Percentiles rank a stretch among this genome's conserved stretches.
These are phyloP conservation scores for Chaetodon trifascialis DNA, from an alignment of 2,113 vertebrate species.

Conservation along the genomic window DNA sequence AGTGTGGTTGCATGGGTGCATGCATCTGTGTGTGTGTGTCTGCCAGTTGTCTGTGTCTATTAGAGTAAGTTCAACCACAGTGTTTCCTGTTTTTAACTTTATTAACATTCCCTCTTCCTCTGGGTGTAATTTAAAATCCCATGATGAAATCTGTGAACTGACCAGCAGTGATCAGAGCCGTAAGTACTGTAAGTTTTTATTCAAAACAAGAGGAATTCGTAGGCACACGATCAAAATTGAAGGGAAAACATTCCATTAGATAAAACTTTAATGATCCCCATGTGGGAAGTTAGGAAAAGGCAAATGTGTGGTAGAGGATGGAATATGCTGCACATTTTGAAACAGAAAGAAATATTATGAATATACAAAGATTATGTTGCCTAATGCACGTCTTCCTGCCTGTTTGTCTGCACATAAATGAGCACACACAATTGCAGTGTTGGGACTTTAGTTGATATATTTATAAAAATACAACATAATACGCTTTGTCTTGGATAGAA, in stretches of 20 bases:
- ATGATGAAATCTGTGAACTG: slow-evolving; percentile 44
- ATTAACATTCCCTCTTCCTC: slow-evolving; percentile 54
- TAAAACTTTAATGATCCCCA: slow-evolving; percentile 25
- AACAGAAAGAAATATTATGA: neutral
- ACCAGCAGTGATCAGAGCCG: slow-evolving; percentile 30
- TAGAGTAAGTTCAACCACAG: slow-evolving; percentile 37
- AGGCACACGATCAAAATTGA: slow-evolving; percentile 8
- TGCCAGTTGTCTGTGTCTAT: slow-evolving; percentile 37
- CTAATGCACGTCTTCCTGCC: neutral
- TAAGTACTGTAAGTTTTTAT: slow-evolving; percentile 24
- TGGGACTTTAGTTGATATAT: neutral
- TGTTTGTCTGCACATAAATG: neutral
- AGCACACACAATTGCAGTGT: neutral
- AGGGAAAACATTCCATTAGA: slow-evolving; percentile 31
- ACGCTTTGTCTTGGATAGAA: neutral
- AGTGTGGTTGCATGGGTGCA: slow-evolving; percentile 36
- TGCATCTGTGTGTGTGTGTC: slow-evolving; percentile 22
- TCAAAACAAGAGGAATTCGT: slow-evolving; percentile 8
- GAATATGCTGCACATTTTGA: neutral
- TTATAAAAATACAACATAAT: neutral
- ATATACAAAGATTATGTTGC: no score
- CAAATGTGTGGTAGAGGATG: neutral
- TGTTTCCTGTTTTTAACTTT: slow-evolving; percentile 63
- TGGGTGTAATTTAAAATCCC: slow-evolving; percentile 51
- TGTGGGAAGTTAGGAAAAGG: neutral